Percentiles rank a stretch among this genome's conserved stretches.
phyloP scores from a whole-genome alignment of 2,888 invertebrate genomes.

The Panopea generosa region DNA sequence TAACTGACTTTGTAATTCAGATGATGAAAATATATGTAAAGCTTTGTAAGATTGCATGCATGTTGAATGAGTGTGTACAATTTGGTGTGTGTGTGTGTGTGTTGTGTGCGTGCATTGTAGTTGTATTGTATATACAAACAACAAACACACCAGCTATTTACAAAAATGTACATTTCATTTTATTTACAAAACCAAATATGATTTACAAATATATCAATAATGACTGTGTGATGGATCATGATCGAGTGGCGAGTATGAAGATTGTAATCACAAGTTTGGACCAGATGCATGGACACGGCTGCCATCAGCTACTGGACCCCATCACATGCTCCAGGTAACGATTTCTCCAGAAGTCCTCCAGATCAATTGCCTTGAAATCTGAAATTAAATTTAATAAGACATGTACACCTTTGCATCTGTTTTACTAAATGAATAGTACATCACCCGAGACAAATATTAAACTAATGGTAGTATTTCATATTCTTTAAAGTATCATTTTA shows the following conservation, averaged over 20 bases:
- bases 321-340: constrained; percentile 90
- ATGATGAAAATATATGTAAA: too few relatives aligned
- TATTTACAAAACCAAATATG: constrained; percentile 37
- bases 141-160: too few relatives aligned
- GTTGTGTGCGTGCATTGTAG: too few relatives aligned
- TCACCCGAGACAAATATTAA: too few relatives aligned
- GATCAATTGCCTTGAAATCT: constrained; percentile 95
- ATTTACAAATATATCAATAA: constrained; percentile 27
- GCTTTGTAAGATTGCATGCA: too few relatives aligned
- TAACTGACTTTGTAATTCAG: too few relatives aligned
- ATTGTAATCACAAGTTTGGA: not conserved
- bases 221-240: constrained; percentile 43
- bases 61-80: too few relatives aligned
- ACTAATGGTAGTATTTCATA: too few relatives aligned
- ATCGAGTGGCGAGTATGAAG: not conserved
- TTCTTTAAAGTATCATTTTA: too few relatives aligned
- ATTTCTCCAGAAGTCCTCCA: constrained; percentile 96
- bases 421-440: not conserved
- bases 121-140: too few relatives aligned
- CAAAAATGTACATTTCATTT: constrained; percentile 25
- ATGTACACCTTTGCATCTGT: not conserved
- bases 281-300: not conserved
- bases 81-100: too few relatives aligned
- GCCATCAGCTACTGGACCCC: constrained; percentile 51
- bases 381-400: constrained; percentile 74